These are phyloP conservation scores for Lycophotia porphyrea DNA, from an alignment of 2,888 invertebrate species.

Conservation along the genomic window DNA sequence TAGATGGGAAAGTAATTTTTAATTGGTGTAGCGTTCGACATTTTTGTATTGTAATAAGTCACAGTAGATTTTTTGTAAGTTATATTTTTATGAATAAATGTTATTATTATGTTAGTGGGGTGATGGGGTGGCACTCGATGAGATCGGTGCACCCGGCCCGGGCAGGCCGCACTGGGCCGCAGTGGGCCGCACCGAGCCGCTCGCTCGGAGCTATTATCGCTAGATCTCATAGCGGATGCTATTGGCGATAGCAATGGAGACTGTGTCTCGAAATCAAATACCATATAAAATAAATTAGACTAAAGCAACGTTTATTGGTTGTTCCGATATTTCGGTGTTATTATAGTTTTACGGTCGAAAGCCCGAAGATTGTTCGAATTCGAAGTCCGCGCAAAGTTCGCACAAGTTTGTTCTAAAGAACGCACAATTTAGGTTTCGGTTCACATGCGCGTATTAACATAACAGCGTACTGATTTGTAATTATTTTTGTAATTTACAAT, in stretches of 20 bases:
- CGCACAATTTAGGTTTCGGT: constrained; percentile 62
- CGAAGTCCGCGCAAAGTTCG: constrained; percentile 59
- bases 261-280: constrained; percentile 64
- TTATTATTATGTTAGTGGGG: constrained; percentile 57
- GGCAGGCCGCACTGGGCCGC: not conserved
- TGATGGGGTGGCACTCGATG: constrained; percentile 59
- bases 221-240: constrained; percentile 58
- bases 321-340: constrained; percentile 71
- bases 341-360: constrained; percentile 63
- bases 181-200: not conserved
- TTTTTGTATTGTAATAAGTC: constrained; percentile 65
- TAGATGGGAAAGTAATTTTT: constrained; percentile 61
- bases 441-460: constrained; percentile 37
- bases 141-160: constrained; percentile 59
- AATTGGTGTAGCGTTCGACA: constrained; percentile 64
- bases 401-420: constrained; percentile 60
- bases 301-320: constrained; percentile 66
- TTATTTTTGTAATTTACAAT: constrained; percentile 25
- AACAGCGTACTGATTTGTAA: constrained; percentile 54
- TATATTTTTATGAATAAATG: constrained; percentile 68
- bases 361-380: constrained; percentile 65
- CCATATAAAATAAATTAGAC: constrained; percentile 61
- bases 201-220: constrained; percentile 52
- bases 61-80: constrained; percentile 68
- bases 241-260: constrained; percentile 62